A percentile compares a stretch with the other conserved stretches of the same genome.
Evolutionary conservation across 2,888 invertebrate genomes (phyloP).

Genomic region (Dugesia japonica): DNA sequence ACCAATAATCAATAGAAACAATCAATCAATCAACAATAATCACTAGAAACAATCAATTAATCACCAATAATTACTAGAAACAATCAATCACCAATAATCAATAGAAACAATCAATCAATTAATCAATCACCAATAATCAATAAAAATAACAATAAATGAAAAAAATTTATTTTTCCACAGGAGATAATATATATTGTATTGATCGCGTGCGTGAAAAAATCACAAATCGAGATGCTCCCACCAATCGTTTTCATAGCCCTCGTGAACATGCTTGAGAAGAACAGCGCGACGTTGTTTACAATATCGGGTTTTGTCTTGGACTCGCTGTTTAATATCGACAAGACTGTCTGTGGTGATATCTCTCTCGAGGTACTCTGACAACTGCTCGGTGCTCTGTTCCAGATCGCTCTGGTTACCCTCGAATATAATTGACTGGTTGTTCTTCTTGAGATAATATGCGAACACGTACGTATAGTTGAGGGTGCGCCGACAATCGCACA

Average conservation of each 20-base stretch:
- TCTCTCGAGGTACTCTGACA: conserved; percentile 89
- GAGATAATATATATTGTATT: too few relatives aligned
- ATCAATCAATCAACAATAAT: too few relatives aligned
- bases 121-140: too few relatives aligned
- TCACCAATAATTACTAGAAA: too few relatives aligned
- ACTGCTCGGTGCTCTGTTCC: conserved; percentile 84
- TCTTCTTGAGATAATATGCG: conserved; percentile 89
- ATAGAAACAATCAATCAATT: too few relatives aligned
- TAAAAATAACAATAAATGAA: too few relatives aligned
- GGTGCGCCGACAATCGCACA: conserved; percentile 87
- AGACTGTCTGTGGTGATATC: conserved; percentile 91
- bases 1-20: too few relatives aligned
- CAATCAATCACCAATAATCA: too few relatives aligned
- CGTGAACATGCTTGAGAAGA: conserved; percentile 84
- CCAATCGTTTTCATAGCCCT: conserved; percentile 94
- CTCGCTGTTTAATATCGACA: conserved; percentile 91
- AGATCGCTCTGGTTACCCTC: conserved; percentile 94
- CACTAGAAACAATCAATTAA: too few relatives aligned
- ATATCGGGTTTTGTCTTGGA: conserved; percentile 93
- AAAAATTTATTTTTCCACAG: too few relatives aligned
- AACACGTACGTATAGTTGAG: conserved; percentile 98
- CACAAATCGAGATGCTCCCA: conserved; percentile 56
- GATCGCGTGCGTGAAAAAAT: too few relatives aligned
- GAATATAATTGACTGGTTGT: conserved; percentile 94
- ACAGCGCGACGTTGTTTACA: conserved; percentile 90